Base-by-base conservation (phyloP, 2,797 vertebrate species). In the Sebastes kiyomatsui region DNA sequence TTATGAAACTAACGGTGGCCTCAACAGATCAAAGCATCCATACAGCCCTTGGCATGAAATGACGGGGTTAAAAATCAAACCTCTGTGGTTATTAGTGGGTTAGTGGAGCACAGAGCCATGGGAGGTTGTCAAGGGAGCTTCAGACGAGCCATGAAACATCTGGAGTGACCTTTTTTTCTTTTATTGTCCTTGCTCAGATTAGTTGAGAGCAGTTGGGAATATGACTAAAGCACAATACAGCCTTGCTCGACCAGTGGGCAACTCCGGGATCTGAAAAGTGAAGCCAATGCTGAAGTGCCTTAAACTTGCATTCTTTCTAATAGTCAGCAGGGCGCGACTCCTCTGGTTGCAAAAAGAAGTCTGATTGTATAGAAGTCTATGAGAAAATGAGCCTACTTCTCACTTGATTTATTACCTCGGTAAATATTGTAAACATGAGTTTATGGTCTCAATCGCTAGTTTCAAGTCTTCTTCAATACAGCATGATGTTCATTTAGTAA, bases 21-120 rank as follows among this genome's bases (percentile, higher is more conserved):
- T 81, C 69, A 72, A 65, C 49, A 75, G 52, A 87, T 88, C 80
- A 90, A 88, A 88, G 84, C 59, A 46, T 42, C 46, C 32, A 84
- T 35, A 71, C 38, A 78, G 75, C 66, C 28, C 18, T 46, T 22
- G 20, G 59, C 65, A 79, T 71, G 55, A 80, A 69, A 16, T 67
- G 71, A 83, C 3, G 1, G 56, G 30, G 75, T 83, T 88, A 70
- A 72, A 79, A 77, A 78, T 68, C 73, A 55, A 79, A 77, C 60
- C 85, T 66, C 22, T 58, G 70, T 52, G 30, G 61, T 88, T 84
- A 82, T 83, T 80, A 82, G 72, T 90, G 82, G 89, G 76, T 89
- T 79, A 89, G 66, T 84, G 68, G 75, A 81, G 42, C 77, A 84
- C 60, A 46, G 58, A 68, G 72, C 61, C 27, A 30, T 49, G 49